Evolutionary conservation across 2,888 invertebrate genomes (phyloP).

Genomic region (Euclidia mi): DNA sequence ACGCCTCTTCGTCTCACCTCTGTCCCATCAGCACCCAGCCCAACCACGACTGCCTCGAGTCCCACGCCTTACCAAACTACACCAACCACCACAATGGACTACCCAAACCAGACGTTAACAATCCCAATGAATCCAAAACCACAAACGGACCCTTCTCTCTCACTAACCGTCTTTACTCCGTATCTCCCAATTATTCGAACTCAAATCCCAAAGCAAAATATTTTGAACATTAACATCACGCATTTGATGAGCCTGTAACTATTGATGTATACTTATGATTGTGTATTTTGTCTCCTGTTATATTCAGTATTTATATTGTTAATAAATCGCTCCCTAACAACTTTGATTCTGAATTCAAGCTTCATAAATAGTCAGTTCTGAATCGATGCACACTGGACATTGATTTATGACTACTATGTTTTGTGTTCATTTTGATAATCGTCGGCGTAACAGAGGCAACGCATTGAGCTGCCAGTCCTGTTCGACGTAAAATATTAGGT

Average conservation of each 20-base stretch:
- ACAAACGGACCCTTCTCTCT: slow-evolving; percentile 52
- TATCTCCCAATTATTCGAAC: slow-evolving; percentile 36
- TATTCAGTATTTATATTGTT: slow-evolving; percentile 25
- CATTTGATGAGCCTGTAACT: slow-evolving; percentile 49
- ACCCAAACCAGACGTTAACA: slow-evolving; percentile 23
- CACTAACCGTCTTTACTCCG: slow-evolving; percentile 38
- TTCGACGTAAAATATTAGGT: slow-evolving; percentile 11
- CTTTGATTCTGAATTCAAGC: too few relatives aligned
- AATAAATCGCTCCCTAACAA: too few relatives aligned
- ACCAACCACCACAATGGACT: slow-evolving; percentile 32
- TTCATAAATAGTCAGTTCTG: background rate
- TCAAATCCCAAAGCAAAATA: slow-evolving; percentile 38
- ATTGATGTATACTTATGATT: slow-evolving; percentile 22
- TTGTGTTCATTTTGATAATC: slow-evolving; percentile 11
- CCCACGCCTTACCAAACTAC: slow-evolving; percentile 21
- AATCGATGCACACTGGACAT: background rate
- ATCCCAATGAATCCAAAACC: slow-evolving; percentile 22
- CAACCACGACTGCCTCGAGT: slow-evolving; percentile 41
- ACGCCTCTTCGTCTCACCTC: slow-evolving; percentile 65
- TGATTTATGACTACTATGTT: background rate
- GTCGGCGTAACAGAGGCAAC: slow-evolving; percentile 1
- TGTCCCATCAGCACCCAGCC: slow-evolving; percentile 43
- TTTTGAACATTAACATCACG: slow-evolving; percentile 46
- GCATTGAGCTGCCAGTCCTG: slow-evolving; percentile 8
- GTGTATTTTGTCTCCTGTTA: slow-evolving; percentile 26